phyloP scores from a whole-genome alignment of 2,888 invertebrate species.

The Timema cristinae region DNA sequence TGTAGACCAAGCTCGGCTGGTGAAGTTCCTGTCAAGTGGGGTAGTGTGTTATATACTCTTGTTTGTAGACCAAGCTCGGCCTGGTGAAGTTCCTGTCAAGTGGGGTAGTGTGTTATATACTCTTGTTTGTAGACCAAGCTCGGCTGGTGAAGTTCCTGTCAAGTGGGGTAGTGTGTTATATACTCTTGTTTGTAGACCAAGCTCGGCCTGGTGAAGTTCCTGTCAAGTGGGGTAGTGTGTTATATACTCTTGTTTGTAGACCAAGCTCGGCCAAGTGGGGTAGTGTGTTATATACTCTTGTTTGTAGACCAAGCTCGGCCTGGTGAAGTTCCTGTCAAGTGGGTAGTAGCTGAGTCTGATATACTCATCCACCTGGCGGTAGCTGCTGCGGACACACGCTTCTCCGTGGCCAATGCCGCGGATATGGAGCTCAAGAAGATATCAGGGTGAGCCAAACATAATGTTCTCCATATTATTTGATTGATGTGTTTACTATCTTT shows the following conservation, averaged over 20 bases:
- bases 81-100: slow-evolving; percentile 77
- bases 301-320: slow-evolving; percentile 64
- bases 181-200: slow-evolving; percentile 64
- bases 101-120: slow-evolving; percentile 75
- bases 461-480: slow-evolving; percentile 11
- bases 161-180: no score
- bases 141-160: no score
- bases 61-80: slow-evolving; percentile 63
- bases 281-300: no score
- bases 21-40: no score
- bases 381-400: slow-evolving; percentile 84
- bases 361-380: slow-evolving; percentile 74
- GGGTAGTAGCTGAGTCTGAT: slow-evolving; percentile 73
- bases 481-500: not conserved
- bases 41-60: no score
- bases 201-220: slow-evolving; percentile 74
- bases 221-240: slow-evolving; percentile 74
- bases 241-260: no score
- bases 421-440: slow-evolving; percentile 80
- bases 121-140: no score
- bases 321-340: slow-evolving; percentile 75
- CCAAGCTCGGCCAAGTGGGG: no score
- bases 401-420: slow-evolving; percentile 82
- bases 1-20: no score
- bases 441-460: slow-evolving; percentile 51